phyloP scores from a whole-genome alignment of 2,797 vertebrate species.

The Eutrigla gurnardus region DNA sequence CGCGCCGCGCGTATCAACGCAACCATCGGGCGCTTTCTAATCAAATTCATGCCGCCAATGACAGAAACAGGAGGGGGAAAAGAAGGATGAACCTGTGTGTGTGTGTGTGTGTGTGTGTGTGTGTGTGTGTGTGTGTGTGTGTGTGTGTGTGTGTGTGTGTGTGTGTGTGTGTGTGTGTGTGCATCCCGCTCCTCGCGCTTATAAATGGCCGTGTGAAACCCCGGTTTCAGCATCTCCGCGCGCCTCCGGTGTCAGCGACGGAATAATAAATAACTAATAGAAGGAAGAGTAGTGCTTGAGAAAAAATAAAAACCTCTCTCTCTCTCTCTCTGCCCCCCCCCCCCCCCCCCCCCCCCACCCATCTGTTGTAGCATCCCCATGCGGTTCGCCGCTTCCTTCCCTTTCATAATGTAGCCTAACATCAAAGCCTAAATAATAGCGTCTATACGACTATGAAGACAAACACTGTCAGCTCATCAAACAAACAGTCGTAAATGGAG shows the following conservation, averaged over 20 bases:
- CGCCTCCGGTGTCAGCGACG: slow-evolving; percentile 52
- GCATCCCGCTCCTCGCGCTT: slow-evolving; percentile 24
- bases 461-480: slow-evolving; percentile 14
- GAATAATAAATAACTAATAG: slow-evolving; percentile 74
- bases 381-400: background rate
- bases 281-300: slow-evolving; percentile 46
- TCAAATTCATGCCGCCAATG: slow-evolving; percentile 44
- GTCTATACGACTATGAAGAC: slow-evolving; percentile 11
- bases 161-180: slow-evolving; percentile 16
- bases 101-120: slow-evolving; percentile 14
- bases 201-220: slow-evolving; percentile 65
- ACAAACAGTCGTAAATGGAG: background rate
- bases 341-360: background rate
- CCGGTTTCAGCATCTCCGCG: slow-evolving; percentile 63
- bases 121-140: background rate
- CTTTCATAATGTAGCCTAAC: slow-evolving; percentile 17
- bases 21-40: slow-evolving; percentile 40
- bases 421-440: slow-evolving; percentile 22
- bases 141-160: slow-evolving; percentile 16
- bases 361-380: background rate
- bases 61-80: slow-evolving; percentile 34
- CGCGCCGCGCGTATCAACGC: slow-evolving; percentile 46
- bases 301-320: slow-evolving; percentile 1
- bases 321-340: background rate
- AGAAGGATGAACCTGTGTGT: slow-evolving; percentile 26